Conservation (phyloP, 2,113 vertebrate species). For the Xiphophorus hellerii region DNA sequence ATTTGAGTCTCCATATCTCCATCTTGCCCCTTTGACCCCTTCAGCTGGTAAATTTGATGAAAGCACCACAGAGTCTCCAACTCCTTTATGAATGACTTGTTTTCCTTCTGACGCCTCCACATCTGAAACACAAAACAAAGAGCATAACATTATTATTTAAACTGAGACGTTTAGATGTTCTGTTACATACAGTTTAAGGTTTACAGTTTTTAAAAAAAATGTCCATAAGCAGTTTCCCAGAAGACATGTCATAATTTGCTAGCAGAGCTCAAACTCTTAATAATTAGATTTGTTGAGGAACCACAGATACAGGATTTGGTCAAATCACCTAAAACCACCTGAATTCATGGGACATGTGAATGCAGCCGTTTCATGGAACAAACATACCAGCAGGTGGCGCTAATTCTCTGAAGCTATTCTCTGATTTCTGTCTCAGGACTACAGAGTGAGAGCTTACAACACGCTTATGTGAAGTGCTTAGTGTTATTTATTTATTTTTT, state of each 20-base stretch:
- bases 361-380: too few relatives aligned
- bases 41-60: background rate
- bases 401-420: too few relatives aligned
- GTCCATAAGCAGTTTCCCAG: background rate
- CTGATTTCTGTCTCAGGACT: too few relatives aligned
- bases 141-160: background rate
- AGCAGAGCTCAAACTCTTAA: background rate
- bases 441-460: background rate
- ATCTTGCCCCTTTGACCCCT: rapidly evolving
- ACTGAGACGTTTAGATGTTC: background rate
- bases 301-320: background rate
- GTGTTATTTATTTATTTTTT: background rate
- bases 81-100: constrained; percentile 20
- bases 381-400: too few relatives aligned
- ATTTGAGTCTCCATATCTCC: rapidly evolving
- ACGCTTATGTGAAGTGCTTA: background rate
- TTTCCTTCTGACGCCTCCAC: constrained; percentile 3
- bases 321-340: too few relatives aligned
- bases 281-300: background rate
- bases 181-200: background rate
- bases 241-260: background rate
- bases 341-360: too few relatives aligned
- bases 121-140: constrained; percentile 43
- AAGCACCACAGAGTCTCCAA: constrained; percentile 55
- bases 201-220: background rate